These are phyloP conservation scores for Paramormyrops kingsleyae DNA, from an alignment of 2,113 vertebrate genomes.

Conservation along the genomic window DNA sequence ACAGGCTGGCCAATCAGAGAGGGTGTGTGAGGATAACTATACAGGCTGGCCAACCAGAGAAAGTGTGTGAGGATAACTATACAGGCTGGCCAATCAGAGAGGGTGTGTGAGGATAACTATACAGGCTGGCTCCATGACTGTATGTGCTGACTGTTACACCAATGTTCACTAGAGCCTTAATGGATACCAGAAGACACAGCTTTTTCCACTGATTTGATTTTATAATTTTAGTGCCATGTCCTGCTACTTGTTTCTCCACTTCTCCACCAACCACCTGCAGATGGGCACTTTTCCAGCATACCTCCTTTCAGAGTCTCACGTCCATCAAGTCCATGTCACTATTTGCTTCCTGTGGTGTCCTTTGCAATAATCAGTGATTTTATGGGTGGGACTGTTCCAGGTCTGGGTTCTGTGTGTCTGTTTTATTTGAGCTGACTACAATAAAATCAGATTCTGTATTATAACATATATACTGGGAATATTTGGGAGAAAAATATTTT, in stretches of 20 bases:
- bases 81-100: not conserved
- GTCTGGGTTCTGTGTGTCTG: not conserved
- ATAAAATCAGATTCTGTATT: not conserved
- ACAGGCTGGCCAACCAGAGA: no score
- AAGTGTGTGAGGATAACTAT: no score
- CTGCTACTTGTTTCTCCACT: not conserved
- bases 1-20: not conserved
- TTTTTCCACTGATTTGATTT: not conserved
- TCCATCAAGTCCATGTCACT: not conserved
- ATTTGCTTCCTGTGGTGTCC: not conserved
- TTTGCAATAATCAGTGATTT: not conserved
- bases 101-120: not conserved
- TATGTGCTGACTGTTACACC: not conserved
- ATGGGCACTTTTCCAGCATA: not conserved
- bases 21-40: no score
- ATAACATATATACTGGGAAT: not conserved
- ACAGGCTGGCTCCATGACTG: not conserved
- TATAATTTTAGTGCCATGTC: not conserved
- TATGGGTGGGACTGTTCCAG: not conserved
- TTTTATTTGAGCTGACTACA: not conserved
- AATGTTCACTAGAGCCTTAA: not conserved
- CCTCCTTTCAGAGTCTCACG: not conserved
- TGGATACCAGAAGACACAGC: not conserved
- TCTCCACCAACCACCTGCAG: not conserved
- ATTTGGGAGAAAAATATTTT: not conserved